Base-by-base conservation (phyloP, 2,113 vertebrate genomes). In the Capreolus pygargus region DNA sequence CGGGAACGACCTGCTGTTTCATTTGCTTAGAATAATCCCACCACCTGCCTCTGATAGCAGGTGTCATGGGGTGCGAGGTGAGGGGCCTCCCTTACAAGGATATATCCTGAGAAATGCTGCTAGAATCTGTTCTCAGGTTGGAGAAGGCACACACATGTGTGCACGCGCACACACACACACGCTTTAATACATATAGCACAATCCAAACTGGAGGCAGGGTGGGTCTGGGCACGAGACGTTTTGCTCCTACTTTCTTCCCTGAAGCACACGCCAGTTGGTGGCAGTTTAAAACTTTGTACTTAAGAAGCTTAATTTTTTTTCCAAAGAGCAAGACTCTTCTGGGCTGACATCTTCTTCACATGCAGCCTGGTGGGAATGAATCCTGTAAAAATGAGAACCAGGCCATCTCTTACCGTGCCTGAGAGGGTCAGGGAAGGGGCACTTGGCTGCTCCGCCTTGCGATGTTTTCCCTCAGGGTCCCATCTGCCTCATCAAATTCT, bases 401-500 rank as follows among this genome's bases (percentile, higher is more conserved):
- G 92, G 50, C 67, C 92, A 36, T 55, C 55, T 92, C 95, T 96
- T 76, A 36, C 45, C 6, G 0, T 7, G 94, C 74, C 74, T 50
- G 70, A 1, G 47, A 83, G 88, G 97, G 97, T 95, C 94, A 94
- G 86, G 86, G 16, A 97, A 94, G 94, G 97, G 95, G 70, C 89
- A 58, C 39, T 36, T 76, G 11, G 5, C 30, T 7, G 39, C 50
- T 61, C 86, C 16, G 28, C 93, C 93, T 97, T 95, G 43, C 27
- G 47, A 92, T 39, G 17, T 54, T 87, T 89, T 94, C 89, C 97
- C 95, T 95, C 79, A 54, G 81, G 91, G 95, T 82, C 93, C 96
- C 93, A 88, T 96, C 86, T 96, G 95, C 89, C 93, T 97, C 97
- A 92, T 97, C 95, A 94, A 39, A 98, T 97, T 95, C 93, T 91